Conservation (phyloP, 2,888 invertebrate species). For the Colostygia pectinataria region DNA sequence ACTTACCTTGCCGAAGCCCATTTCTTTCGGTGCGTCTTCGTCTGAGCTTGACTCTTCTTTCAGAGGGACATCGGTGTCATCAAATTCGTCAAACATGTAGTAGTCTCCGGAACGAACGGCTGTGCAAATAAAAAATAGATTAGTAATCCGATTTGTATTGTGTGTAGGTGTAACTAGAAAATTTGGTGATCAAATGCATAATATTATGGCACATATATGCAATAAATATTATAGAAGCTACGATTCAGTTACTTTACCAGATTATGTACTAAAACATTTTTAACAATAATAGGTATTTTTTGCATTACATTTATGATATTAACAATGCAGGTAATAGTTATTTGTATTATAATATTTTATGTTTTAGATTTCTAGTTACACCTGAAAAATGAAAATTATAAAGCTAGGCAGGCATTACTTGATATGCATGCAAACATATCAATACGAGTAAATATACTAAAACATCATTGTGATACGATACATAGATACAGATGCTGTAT, state of each 20-base stretch:
- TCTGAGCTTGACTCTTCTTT: constrained; percentile 84
- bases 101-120: constrained; percentile 99
- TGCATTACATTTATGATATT: constrained; percentile 2
- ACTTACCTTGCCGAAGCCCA: constrained; percentile 82
- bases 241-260: background rate
- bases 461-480: background rate
- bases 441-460: constrained; percentile 10
- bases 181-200: constrained; percentile 5
- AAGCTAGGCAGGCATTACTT: constrained; percentile 30
- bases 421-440: constrained; percentile 23
- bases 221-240: constrained; percentile 5
- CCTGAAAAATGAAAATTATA: constrained; percentile 24
- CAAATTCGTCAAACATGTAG: constrained; percentile 99
- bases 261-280: background rate
- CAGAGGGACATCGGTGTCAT: constrained; percentile 89
- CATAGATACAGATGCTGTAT: background rate
- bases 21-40: constrained; percentile 74
- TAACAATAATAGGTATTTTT: background rate
- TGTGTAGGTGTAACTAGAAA: constrained; percentile 34
- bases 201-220: background rate
- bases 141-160: constrained; percentile 1
- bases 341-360: background rate
- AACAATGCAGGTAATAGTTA: background rate
- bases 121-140: constrained; percentile 65
- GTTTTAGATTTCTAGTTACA: constrained; percentile 37